Percentiles rank a stretch among this genome's conserved stretches.
Evolutionary conservation across 1,140 invertebrate species (phyloP).

Genomic region (Ips typographus): DNA sequence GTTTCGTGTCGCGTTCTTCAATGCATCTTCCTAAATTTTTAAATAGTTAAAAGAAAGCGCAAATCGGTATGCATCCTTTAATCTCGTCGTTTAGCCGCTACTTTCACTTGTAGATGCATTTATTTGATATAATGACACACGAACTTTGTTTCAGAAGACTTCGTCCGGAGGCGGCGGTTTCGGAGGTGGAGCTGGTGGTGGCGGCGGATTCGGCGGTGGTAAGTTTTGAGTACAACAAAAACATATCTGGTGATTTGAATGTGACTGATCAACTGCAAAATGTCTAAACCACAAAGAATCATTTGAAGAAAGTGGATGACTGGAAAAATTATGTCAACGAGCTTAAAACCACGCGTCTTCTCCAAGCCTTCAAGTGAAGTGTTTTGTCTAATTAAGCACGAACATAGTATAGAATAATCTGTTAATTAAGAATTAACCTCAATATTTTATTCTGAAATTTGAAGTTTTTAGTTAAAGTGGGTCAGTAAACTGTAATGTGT

Average conservation of each 20-base stretch:
- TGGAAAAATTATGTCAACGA: no score
- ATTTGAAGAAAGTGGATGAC: no score
- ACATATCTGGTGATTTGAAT: neutral
- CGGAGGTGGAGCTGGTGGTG: conserved; percentile 36
- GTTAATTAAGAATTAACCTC: no score
- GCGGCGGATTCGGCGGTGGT: conserved; percentile 37
- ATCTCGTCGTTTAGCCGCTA: neutral
- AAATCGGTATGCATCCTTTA: conserved; percentile 12
- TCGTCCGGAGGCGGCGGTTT: conserved; percentile 35
- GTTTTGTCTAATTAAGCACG: no score
- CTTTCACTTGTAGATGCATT: conserved; percentile 1
- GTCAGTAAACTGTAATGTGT: no score
- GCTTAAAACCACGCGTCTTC: no score
- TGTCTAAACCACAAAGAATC: no score
- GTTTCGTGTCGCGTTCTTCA: conserved; percentile 5
- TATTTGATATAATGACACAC: neutral
- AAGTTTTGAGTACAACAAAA: neutral
- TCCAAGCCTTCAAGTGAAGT: no score
- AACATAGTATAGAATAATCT: no score
- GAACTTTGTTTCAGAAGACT: conserved; percentile 35
- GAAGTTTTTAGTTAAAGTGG: no score
- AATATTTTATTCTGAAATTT: no score
- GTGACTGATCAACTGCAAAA: no score
- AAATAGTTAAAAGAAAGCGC: conserved; percentile 10
- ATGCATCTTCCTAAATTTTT: conserved; percentile 15